phyloP scores from a whole-genome alignment of 2,113 vertebrate species.

The Sisor rabdophorus region DNA sequence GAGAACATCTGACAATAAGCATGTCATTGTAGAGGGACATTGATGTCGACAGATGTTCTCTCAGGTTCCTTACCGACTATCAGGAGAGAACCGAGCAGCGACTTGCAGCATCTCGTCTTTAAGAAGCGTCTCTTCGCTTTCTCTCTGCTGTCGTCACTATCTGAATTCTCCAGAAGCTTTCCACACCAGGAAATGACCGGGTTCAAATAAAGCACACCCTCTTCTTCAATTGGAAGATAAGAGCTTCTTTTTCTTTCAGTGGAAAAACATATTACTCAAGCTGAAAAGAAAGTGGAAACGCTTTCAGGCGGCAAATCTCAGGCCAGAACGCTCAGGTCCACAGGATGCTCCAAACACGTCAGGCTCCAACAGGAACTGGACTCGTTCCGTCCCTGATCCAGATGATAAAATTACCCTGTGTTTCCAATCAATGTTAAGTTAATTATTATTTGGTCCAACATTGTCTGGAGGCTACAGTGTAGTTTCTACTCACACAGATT shows the following conservation, averaged over 20 bases:
- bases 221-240: conserved; percentile 8
- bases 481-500: neutral
- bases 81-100: conserved; percentile 20
- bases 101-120: conserved; percentile 18
- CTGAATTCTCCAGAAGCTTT: conserved; percentile 24
- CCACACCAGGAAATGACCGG: conserved; percentile 20
- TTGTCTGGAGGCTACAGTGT: neutral
- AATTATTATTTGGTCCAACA: neutral
- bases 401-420: neutral
- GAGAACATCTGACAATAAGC: conserved; percentile 38
- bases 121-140: conserved; percentile 32
- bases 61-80: conserved; percentile 19
- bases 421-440: neutral
- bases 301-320: conserved; percentile 10
- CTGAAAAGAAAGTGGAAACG: neutral
- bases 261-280: conserved; percentile 16
- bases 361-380: neutral
- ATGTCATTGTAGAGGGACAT: conserved; percentile 45
- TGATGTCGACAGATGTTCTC: conserved; percentile 46
- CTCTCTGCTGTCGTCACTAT: conserved; percentile 24
- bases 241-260: conserved; percentile 22
- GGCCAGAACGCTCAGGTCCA: neutral
- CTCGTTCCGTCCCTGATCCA: neutral
- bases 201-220: neutral
- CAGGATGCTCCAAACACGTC: neutral